phyloP scores from a whole-genome alignment of 2,888 invertebrate species.

The Thumatha senex region DNA sequence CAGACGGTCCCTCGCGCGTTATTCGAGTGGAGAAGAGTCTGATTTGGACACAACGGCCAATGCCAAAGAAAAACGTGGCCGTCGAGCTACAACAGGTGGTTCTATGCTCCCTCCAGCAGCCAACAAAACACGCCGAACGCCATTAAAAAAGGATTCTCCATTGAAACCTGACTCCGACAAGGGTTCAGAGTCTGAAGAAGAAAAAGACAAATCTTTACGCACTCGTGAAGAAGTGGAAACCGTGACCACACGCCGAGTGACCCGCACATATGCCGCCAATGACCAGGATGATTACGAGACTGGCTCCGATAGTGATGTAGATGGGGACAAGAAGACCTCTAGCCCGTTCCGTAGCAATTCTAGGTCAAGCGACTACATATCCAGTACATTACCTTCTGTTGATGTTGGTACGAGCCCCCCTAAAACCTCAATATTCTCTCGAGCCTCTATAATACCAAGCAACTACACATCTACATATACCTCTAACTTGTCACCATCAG shows the following conservation, averaged over 20 bases:
- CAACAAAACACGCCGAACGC: slow-evolving; percentile 63
- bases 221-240: slow-evolving; percentile 78
- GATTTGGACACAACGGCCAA: slow-evolving; percentile 78
- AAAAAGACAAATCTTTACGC: slow-evolving; percentile 65
- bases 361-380: slow-evolving; percentile 72
- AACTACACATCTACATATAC: slow-evolving; percentile 53
- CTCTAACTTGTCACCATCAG: slow-evolving; percentile 66
- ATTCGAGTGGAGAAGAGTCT: slow-evolving; percentile 87
- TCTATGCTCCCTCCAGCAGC: slow-evolving; percentile 77
- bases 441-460: slow-evolving; percentile 65
- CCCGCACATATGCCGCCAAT: slow-evolving; percentile 70
- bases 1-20: slow-evolving; percentile 82
- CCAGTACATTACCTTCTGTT: slow-evolving; percentile 63
- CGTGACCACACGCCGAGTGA: slow-evolving; percentile 79
- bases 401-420: slow-evolving; percentile 62
- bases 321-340: slow-evolving; percentile 71
- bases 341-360: slow-evolving; percentile 65
- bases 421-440: slow-evolving; percentile 66
- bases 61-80: slow-evolving; percentile 74
- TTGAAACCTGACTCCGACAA: slow-evolving; percentile 71
- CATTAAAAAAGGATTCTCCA: slow-evolving; percentile 68
- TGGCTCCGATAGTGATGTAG: slow-evolving; percentile 88
- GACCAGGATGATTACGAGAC: slow-evolving; percentile 86
- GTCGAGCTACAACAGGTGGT: slow-evolving; percentile 69
- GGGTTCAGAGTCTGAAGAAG: slow-evolving; percentile 74